Evolutionary conservation across 2,888 invertebrate genomes (phyloP).

Genomic region (Lasioglossum zephyrum): DNA sequence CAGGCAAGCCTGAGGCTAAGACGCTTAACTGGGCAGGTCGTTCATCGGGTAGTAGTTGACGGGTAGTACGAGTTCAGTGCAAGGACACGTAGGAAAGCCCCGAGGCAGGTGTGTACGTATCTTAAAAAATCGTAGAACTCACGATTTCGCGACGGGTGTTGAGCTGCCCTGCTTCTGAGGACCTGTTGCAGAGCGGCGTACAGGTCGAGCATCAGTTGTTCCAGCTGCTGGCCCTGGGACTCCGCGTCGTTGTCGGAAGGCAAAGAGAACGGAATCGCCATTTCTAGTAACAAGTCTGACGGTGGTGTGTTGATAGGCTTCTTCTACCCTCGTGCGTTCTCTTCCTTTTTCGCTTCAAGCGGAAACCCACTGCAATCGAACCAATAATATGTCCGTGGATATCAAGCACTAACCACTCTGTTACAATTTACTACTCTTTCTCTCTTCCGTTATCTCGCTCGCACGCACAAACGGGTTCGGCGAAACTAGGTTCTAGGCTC

Average conservation of each 20-base stretch:
- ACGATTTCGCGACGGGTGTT: constrained; percentile 82
- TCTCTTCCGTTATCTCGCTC: neutral
- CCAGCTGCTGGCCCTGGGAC: constrained; percentile 79
- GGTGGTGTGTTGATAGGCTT: neutral
- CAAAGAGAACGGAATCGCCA: constrained; percentile 82
- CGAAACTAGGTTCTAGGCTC: neutral
- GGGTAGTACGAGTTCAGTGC: constrained; percentile 23
- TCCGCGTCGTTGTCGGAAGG: constrained; percentile 81
- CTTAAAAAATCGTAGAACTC: constrained; percentile 73
- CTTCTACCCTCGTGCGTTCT: neutral
- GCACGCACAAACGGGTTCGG: constrained; percentile 16
- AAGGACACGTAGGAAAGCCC: constrained; percentile 34
- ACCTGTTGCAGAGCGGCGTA: constrained; percentile 82
- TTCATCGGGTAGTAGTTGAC: constrained; percentile 7
- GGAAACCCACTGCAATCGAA: constrained; percentile 61
- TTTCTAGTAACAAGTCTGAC: constrained; percentile 57
- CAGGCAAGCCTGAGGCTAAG: neutral
- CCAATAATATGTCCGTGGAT: constrained; percentile 42
- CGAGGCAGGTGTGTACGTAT: constrained; percentile 26
- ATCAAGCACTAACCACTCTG: constrained; percentile 31
- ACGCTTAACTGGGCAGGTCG: neutral
- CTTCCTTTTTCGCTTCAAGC: neutral
- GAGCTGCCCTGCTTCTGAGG: constrained; percentile 79
- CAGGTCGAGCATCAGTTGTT: constrained; percentile 82
- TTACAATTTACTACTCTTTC: neutral